A percentile compares a stretch with the other conserved stretches of the same genome.
These are phyloP conservation scores for Acheta domesticus DNA, from an alignment of 2,888 invertebrate genomes.

Conservation along the genomic window DNA sequence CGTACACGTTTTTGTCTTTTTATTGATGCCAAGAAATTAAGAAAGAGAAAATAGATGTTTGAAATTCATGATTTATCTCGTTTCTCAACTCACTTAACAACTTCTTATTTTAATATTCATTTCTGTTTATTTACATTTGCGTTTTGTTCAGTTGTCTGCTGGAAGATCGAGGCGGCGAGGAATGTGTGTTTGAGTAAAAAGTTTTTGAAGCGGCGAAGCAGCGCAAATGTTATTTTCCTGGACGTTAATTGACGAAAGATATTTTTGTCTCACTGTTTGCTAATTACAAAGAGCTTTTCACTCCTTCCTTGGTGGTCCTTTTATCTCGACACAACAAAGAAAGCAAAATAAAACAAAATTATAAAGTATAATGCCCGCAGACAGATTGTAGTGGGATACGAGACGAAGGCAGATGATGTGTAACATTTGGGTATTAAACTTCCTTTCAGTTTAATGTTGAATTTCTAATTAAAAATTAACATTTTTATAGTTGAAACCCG, in stretches of 20 bases:
- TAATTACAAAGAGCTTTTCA: not conserved
- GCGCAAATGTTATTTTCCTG: not conserved
- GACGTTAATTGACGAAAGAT: not conserved
- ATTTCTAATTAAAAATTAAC: too few relatives aligned
- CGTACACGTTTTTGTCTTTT: not conserved
- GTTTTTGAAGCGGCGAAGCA: not conserved
- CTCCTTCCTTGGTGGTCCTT: too few relatives aligned
- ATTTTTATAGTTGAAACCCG: too few relatives aligned
- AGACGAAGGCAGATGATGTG: too few relatives aligned
- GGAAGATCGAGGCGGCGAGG: too few relatives aligned
- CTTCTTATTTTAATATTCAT: not conserved
- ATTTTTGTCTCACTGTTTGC: not conserved
- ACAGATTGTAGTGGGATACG: too few relatives aligned
- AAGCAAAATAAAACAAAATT: too few relatives aligned
- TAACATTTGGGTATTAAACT: too few relatives aligned
- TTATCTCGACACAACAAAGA: too few relatives aligned
- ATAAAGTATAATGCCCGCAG: too few relatives aligned
- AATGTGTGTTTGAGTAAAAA: not conserved
- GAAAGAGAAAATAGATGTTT: not conserved
- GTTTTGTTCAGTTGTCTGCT: not conserved
- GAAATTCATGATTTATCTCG: not conserved
- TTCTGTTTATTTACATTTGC: constrained; percentile 10
- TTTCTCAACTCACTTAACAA: not conserved
- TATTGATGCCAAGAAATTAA: not conserved
- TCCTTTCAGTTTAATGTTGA: too few relatives aligned